Evolutionary conservation across 2,113 vertebrate genomes (phyloP).

Genomic region (Mesocricetus auratus): DNA sequence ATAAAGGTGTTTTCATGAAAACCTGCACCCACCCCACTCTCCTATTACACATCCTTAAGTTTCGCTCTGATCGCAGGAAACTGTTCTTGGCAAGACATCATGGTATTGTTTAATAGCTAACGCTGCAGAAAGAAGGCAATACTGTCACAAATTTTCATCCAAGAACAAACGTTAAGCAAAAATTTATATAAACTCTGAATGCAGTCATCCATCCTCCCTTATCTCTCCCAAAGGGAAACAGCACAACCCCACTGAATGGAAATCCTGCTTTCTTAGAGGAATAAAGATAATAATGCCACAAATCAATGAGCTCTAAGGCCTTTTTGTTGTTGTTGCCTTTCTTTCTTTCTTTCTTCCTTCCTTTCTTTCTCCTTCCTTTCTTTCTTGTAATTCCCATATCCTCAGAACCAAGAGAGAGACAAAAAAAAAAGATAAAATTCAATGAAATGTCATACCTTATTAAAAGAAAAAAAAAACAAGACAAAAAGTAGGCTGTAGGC

Average conservation of each 20-base stretch:
- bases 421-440: constrained; percentile 55
- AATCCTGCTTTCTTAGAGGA: constrained; percentile 64
- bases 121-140: constrained; percentile 3
- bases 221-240: constrained; percentile 34
- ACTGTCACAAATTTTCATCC: constrained; percentile 1
- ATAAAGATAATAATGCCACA: constrained; percentile 53
- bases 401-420: neutral
- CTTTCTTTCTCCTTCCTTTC: constrained; percentile 53
- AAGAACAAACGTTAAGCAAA: constrained; percentile 56
- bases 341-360: constrained; percentile 53
- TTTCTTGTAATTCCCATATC: constrained; percentile 48
- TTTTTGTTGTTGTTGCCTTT: neutral
- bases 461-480: neutral
- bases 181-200: constrained; percentile 13
- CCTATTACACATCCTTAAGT: neutral
- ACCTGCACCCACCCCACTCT: neutral
- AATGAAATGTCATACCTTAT: constrained; percentile 49
- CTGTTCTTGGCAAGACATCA: neutral
- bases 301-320: constrained; percentile 28
- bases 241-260: constrained; percentile 35
- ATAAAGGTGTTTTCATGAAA: constrained; percentile 46
- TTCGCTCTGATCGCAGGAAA: constrained; percentile 9
- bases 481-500: neutral
- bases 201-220: neutral
- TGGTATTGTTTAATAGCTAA: neutral